These are phyloP conservation scores for Temnothorax rugatulus DNA, from an alignment of 2,888 invertebrate species.

Conservation along the genomic window DNA sequence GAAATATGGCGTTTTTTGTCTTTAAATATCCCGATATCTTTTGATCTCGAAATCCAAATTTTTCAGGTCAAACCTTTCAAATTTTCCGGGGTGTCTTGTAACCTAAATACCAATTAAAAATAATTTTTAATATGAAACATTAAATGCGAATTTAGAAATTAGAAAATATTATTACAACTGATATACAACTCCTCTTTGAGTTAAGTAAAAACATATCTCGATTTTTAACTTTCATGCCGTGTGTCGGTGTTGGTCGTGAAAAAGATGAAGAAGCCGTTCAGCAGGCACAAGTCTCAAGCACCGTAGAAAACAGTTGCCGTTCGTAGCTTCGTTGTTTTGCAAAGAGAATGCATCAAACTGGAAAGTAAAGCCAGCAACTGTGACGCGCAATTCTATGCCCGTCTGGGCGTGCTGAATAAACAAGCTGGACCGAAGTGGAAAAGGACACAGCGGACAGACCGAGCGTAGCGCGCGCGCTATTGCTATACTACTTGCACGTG, in stretches of 20 bases:
- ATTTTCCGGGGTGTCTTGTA: background rate
- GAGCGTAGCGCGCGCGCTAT: constrained; percentile 61
- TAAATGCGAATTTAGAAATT: background rate
- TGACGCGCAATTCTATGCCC: constrained; percentile 59
- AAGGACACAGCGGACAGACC: constrained; percentile 50
- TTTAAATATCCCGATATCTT: background rate
- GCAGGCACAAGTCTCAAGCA: constrained; percentile 14
- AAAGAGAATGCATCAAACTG: constrained; percentile 52
- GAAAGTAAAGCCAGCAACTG: constrained; percentile 60
- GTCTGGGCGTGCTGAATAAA: constrained; percentile 65
- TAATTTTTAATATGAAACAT: background rate
- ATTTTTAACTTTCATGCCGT: background rate
- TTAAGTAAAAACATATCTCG: background rate
- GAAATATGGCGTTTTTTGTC: background rate
- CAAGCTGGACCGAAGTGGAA: constrained; percentile 57
- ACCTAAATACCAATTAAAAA: background rate
- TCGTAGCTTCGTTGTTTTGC: constrained; percentile 62
- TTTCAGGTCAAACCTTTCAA: background rate
- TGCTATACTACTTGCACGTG: constrained; percentile 66
- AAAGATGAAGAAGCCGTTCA: constrained; percentile 19
- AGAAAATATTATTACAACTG: background rate
- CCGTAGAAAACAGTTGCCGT: constrained; percentile 25
- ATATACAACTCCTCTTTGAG: background rate
- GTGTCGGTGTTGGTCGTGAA: constrained; percentile 6
- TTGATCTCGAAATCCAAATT: background rate